A percentile compares a stretch with the other conserved stretches of the same genome.
Evolutionary conservation across 2,888 invertebrate species (phyloP).

Genomic region (Amphimallon solstitiale): DNA sequence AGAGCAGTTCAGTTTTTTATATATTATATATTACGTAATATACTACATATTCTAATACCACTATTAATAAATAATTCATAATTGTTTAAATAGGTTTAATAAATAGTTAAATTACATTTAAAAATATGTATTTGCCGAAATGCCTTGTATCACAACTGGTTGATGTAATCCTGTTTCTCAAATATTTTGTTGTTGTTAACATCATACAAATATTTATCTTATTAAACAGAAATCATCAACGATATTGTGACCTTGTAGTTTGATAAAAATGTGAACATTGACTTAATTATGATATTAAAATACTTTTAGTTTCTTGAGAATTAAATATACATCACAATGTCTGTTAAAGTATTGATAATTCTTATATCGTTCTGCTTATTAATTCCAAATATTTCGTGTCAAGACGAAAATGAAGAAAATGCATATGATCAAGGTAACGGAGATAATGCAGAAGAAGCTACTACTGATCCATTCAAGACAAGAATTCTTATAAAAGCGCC

Average conservation of each 20-base stretch:
- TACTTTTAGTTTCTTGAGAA: neutral
- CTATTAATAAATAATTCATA: too few relatives aligned
- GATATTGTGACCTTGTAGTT: constrained; percentile 10
- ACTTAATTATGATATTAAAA: constrained; percentile 2
- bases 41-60: too few relatives aligned
- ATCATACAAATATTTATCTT: too few relatives aligned
- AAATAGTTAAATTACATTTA: too few relatives aligned
- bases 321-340: neutral
- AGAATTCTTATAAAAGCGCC: constrained; percentile 23
- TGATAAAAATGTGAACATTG: constrained; percentile 14
- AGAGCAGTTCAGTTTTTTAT: too few relatives aligned
- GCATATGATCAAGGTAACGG: neutral
- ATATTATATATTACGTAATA: too few relatives aligned
- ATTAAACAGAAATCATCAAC: neutral
- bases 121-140: too few relatives aligned
- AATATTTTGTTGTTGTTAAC: too few relatives aligned
- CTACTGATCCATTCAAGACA: neutral
- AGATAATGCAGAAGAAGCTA: neutral
- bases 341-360: neutral
- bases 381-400: neutral
- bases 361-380: constrained; percentile 12
- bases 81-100: too few relatives aligned
- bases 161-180: too few relatives aligned
- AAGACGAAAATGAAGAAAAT: constrained; percentile 8
- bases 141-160: neutral